Conservation (phyloP, 2,113 vertebrate genomes). For the Percopsis transmontana region DNA sequence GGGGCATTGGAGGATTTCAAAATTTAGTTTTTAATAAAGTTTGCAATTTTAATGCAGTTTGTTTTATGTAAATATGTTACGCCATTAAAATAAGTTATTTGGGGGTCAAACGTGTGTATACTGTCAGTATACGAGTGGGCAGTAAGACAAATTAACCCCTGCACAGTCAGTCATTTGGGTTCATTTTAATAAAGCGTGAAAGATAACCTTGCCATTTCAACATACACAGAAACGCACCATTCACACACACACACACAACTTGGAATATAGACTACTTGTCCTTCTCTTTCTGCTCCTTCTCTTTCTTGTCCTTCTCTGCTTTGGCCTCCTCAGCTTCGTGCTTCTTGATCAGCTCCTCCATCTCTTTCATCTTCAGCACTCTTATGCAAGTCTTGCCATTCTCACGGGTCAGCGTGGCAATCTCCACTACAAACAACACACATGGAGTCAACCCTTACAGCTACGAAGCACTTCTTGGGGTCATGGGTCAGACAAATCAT, state of each 20-base stretch:
- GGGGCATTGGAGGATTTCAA: no score
- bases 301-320: constrained; percentile 90
- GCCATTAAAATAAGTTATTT: no score
- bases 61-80: no score
- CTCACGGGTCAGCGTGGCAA: constrained; percentile 88
- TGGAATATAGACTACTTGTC: constrained; percentile 76
- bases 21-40: no score
- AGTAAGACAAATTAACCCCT: neutral
- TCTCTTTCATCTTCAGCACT: constrained; percentile 90
- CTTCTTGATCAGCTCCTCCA: constrained; percentile 88
- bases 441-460: neutral
- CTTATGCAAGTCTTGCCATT: constrained; percentile 88
- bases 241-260: no score
- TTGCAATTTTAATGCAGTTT: no score
- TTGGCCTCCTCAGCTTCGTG: constrained; percentile 91
- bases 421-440: constrained; percentile 79
- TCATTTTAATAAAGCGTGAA: constrained; percentile 1
- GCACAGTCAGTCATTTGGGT: neutral
- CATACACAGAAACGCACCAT: neutral
- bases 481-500: no score
- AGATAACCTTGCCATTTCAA: neutral
- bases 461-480: neutral
- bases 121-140: no score
- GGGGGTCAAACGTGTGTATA: no score
- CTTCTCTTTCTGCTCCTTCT: constrained; percentile 91